A percentile compares a stretch with the other conserved stretches of the same genome.
Evolutionary conservation across 1,140 invertebrate species (phyloP).

Genomic region (Drosophila virilis): DNA sequence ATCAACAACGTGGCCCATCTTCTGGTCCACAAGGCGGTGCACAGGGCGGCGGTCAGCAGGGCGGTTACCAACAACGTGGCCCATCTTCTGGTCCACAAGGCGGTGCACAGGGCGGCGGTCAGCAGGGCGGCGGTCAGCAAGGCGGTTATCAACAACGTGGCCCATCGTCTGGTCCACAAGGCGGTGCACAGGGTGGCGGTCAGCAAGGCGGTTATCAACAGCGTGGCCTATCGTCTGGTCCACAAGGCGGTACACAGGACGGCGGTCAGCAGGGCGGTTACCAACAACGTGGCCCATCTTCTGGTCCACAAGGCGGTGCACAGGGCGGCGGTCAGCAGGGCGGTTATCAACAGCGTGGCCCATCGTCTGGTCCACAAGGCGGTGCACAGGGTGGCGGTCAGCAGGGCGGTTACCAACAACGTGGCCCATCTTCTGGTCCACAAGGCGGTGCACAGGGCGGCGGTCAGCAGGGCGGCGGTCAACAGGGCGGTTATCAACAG

Average conservation of each 20-base stretch:
- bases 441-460: too few relatives aligned
- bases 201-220: conserved; percentile 2
- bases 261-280: conserved; percentile 5
- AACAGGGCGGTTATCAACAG: too few relatives aligned
- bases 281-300: conserved; percentile 6
- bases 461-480: too few relatives aligned
- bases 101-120: conserved; percentile 12
- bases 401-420: too few relatives aligned
- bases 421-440: too few relatives aligned
- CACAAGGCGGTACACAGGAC: conserved; percentile 5
- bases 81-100: background rate
- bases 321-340: background rate
- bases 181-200: conserved; percentile 8
- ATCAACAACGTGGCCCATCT: conserved; percentile 13
- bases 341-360: conserved; percentile 29
- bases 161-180: background rate
- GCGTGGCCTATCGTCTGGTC: background rate
- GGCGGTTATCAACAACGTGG: conserved; percentile 17
- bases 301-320: too few relatives aligned
- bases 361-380: too few relatives aligned
- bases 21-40: background rate
- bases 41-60: background rate
- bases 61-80: conserved; percentile 1
- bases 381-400: background rate
- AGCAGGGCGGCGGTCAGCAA: conserved; percentile 17